phyloP scores from a whole-genome alignment of 2,888 invertebrate genomes.

The Dusona sp. region DNA sequence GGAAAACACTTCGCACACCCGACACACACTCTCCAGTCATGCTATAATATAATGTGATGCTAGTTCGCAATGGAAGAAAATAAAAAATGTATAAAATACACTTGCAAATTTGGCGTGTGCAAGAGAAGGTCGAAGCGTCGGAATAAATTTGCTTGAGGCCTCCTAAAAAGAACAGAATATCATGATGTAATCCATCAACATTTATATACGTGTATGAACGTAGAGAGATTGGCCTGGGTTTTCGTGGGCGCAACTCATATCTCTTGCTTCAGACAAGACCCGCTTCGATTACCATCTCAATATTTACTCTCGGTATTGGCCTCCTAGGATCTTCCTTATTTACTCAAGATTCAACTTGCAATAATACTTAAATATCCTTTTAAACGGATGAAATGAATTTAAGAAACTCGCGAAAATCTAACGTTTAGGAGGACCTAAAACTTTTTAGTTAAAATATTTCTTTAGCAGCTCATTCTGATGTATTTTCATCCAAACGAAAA shows the following conservation, averaged over 20 bases:
- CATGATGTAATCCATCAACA: conserved; percentile 32
- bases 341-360: conserved; percentile 18
- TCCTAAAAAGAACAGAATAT: neutral
- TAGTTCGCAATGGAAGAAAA: neutral
- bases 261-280: too few species aligned
- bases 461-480: too few species aligned
- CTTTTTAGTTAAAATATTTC: too few species aligned
- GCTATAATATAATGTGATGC: neutral
- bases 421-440: too few species aligned
- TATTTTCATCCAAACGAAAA: neutral
- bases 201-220: neutral
- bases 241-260: neutral
- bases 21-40: neutral
- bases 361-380: conserved; percentile 9
- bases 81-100: neutral
- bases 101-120: neutral
- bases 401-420: neutral
- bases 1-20: conserved; percentile 5
- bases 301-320: conserved; percentile 58
- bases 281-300: conserved; percentile 55
- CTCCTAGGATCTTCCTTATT: conserved; percentile 27
- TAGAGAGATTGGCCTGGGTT: neutral
- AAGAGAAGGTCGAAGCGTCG: neutral
- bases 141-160: neutral
- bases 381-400: neutral